phyloP scores from a whole-genome alignment of 2,113 vertebrate species.

The Syrrhaptes paradoxus region DNA sequence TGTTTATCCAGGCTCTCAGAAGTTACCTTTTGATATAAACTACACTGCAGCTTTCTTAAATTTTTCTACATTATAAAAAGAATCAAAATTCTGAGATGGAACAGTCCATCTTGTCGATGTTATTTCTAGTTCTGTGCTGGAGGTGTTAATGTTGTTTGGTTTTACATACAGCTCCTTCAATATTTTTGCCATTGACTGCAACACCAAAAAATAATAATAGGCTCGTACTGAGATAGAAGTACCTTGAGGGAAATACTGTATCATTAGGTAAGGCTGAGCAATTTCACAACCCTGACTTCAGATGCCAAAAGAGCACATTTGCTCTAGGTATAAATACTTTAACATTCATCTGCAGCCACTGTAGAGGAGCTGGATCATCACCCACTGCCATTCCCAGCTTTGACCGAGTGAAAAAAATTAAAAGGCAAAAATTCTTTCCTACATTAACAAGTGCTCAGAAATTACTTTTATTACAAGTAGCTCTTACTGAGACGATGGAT shows the following conservation, averaged over 20 bases:
- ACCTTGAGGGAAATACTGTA: neutral
- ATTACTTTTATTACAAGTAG: neutral
- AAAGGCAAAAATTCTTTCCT: neutral
- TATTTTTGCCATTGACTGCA: neutral
- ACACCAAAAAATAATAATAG: neutral
- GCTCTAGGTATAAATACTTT: neutral
- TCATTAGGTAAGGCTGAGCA: neutral
- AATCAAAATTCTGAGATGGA: neutral
- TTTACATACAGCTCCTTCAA: neutral
- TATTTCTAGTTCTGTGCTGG: neutral
- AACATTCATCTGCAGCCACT: neutral
- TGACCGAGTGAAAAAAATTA: neutral
- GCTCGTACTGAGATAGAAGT: neutral
- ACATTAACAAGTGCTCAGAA: neutral
- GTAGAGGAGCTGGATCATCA: neutral
- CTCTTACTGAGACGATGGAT: neutral
- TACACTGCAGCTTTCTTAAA: neutral
- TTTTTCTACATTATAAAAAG: neutral
- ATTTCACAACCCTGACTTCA: neutral
- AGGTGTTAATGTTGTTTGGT: neutral
- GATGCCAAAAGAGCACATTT: neutral
- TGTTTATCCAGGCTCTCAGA: conserved; percentile 52
- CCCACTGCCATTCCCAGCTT: neutral
- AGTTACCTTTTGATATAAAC: conserved; percentile 32
- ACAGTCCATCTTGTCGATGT: neutral